Base-by-base conservation (phyloP, 2,113 vertebrate species). In the Panthera uncia region DNA sequence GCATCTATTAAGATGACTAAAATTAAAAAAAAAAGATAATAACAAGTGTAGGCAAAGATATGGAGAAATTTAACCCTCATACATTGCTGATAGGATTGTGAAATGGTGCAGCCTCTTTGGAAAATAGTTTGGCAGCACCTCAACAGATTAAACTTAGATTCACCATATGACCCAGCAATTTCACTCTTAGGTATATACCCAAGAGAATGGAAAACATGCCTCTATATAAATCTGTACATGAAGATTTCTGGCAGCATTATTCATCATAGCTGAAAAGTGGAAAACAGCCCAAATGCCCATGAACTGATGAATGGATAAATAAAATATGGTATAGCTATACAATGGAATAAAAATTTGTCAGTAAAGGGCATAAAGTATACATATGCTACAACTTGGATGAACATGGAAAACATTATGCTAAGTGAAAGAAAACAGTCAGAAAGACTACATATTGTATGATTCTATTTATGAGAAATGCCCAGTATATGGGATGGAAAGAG, bases 141-240 rank as follows among this genome's bases (percentile, higher is more conserved):
- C 76, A 84, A 82, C 91, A 94, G 78, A 27, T 83, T 97, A 90
- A 96, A 87, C 74, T 92, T 78, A 65, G 79, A 76, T 19, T 81
- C 84, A 83, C n/a, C 48, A 76, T 89, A 80, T 36, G 13, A 78
- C 7, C 57, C 50, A 85, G 14, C 5, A 73, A 68, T 87, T 83
- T 36, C 12, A 91, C 36, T 95, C 33, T 66, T 66, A 82, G 36
- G 36, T 81, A 73, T 85, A 27, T 10, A 89, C 65, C 16, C n/a
- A 87, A 69, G 18, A 83, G 21, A 89, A 92, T 0, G 69, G 63
- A 92, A 96, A 96, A 73, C 29, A 71, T 10, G 19, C 92, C 27
- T 41, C 71, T 12, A 80, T 0, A 69, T 89, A 90, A 89, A 68
- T 61, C 23, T 55, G 27, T 84, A 80, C 2, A 4, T 29, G 48